These are phyloP conservation scores for Lophius piscatorius DNA, from an alignment of 2,113 vertebrate species.

Conservation along the genomic window DNA sequence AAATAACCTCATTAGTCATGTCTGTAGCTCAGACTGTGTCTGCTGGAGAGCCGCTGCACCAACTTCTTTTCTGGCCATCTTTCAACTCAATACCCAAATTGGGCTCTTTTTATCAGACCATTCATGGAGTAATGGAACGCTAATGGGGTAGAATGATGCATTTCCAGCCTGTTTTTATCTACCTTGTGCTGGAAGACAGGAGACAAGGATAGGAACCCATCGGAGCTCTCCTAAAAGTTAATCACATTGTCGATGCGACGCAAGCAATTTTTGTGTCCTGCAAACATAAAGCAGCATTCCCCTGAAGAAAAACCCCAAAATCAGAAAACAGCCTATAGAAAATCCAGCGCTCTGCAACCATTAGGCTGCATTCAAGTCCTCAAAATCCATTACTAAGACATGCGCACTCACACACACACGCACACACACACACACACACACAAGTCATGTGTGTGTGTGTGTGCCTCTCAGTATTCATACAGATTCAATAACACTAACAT, in stretches of 20 bases:
- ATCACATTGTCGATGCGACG: neutral
- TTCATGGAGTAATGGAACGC: conserved; percentile 37
- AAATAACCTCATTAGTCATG: conserved; percentile 64
- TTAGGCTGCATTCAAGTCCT: conserved; percentile 49
- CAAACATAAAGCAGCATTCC: conserved; percentile 16
- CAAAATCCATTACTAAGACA: conserved; percentile 50
- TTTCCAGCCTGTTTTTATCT: conserved; percentile 33
- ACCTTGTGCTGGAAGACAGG: neutral
- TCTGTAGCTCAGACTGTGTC: conserved; percentile 24
- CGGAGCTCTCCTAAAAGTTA: conserved; percentile 1
- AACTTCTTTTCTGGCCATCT: conserved; percentile 42
- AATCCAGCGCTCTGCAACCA: conserved; percentile 35
- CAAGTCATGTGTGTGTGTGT: neutral
- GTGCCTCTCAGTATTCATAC: conserved; percentile 13
- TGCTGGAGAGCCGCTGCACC: conserved; percentile 28
- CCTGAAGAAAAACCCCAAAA: too few species aligned
- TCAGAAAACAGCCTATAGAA: conserved; percentile 16
- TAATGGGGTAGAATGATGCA: conserved; percentile 28
- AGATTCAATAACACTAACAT: conserved; percentile 20
- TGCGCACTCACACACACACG: conserved; percentile 1
- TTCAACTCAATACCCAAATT: conserved; percentile 60
- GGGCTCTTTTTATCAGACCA: conserved; percentile 42
- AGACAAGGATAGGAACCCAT: conserved; percentile 13
- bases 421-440: neutral
- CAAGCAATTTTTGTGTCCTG: neutral